These are phyloP conservation scores for Palythoa grandiflora DNA, from an alignment of 92 coral and sea anemone genomes.

Conservation along the genomic window DNA sequence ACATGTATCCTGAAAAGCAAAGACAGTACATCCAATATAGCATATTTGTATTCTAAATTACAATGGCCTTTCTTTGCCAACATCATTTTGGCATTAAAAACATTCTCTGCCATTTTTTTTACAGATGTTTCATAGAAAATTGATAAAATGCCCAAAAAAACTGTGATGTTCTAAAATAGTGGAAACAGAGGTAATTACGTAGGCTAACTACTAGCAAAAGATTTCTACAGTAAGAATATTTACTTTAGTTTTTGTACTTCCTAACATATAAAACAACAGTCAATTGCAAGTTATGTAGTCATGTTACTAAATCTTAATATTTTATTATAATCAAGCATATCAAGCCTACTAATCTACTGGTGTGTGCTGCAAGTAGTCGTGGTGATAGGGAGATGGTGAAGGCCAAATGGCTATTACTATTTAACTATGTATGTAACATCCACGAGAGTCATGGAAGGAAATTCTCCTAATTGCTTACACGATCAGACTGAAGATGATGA, in stretches of 20 bases:
- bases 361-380: slow-evolving; percentile 62
- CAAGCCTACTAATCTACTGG: slow-evolving; percentile 60
- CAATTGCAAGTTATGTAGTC: too few relatives aligned
- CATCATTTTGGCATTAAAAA: too few relatives aligned
- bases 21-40: not conserved
- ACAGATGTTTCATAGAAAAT: slow-evolving; percentile 52
- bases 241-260: not conserved
- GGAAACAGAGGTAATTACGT: slow-evolving; percentile 38
- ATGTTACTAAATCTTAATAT: not conserved
- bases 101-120: not conserved
- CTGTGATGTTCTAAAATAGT: slow-evolving; percentile 44
- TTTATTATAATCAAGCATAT: slow-evolving; percentile 34
- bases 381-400: slow-evolving; percentile 58
- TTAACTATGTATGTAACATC: slow-evolving; percentile 47
- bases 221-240: not conserved
- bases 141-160: slow-evolving; percentile 55
- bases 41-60: not conserved
- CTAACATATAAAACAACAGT: not conserved
- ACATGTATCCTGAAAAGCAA: not conserved
- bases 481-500: too few relatives aligned
- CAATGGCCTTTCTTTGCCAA: not conserved
- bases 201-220: not conserved
- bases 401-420: slow-evolving; percentile 54
- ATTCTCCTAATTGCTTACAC: too few relatives aligned
- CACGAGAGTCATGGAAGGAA: slow-evolving; percentile 55